These are phyloP conservation scores for Setophaga petechia DNA, from an alignment of 2,113 vertebrate species.

Conservation along the genomic window DNA sequence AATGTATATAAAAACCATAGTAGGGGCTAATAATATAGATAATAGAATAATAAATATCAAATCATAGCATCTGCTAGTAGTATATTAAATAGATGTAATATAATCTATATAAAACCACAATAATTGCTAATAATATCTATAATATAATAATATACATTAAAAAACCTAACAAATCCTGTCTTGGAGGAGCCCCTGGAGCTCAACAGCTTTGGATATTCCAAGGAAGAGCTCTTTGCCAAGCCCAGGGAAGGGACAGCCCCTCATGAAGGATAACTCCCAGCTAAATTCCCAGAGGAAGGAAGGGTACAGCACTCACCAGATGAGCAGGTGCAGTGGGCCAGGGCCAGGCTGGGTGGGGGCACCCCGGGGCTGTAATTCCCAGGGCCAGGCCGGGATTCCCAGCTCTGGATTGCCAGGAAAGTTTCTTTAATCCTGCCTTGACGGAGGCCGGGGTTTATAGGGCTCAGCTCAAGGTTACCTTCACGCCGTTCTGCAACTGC, in stretches of 20 bases:
- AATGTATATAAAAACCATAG: background rate
- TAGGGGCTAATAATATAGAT: background rate
- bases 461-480: conserved; percentile 58
- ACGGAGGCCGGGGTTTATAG: background rate
- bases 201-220: rapidly evolving
- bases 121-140: background rate
- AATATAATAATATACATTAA: background rate
- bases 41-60: background rate
- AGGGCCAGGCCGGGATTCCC: background rate
- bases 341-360: background rate
- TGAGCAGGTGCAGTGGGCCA: background rate
- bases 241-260: background rate
- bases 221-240: background rate
- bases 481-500: background rate
- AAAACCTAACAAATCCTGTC: rapidly evolving
- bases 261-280: background rate
- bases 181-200: background rate
- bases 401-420: background rate
- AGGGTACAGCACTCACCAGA: rapidly evolving
- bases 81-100: background rate
- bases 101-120: rapidly evolving
- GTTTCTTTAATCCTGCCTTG: background rate
- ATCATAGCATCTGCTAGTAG: background rate
- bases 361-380: background rate
- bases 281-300: background rate